phyloP scores from a whole-genome alignment of 2,797 vertebrate genomes.

The Xyrichtys novacula region DNA sequence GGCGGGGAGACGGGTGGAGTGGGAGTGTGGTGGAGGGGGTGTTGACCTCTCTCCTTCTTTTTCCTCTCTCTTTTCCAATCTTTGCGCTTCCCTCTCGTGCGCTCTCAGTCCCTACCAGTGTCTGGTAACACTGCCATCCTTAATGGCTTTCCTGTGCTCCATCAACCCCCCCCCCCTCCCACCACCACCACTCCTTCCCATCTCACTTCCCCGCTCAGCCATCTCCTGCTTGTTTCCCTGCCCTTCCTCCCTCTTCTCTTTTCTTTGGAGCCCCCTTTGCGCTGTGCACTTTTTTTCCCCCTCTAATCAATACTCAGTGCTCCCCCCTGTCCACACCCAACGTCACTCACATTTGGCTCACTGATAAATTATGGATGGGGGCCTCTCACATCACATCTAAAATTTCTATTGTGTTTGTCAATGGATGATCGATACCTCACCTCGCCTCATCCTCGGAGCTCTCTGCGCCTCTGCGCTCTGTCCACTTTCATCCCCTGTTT shows the following conservation, averaged over 20 bases:
- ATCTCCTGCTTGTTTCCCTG: conserved; percentile 43
- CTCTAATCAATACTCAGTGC: conserved; percentile 93
- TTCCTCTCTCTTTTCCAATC: conserved; percentile 62
- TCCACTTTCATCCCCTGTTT: conserved; percentile 73
- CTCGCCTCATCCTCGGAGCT: conserved; percentile 88
- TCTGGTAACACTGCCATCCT: conserved; percentile 92
- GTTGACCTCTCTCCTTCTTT: conserved; percentile 72
- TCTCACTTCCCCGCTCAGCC: conserved; percentile 27
- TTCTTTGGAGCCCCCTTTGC: conserved; percentile 79
- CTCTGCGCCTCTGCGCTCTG: conserved; percentile 56
- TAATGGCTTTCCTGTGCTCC: conserved; percentile 93
- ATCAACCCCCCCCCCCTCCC: conserved; percentile 33
- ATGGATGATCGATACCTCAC: conserved; percentile 93
- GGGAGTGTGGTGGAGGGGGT: conserved; percentile 59
- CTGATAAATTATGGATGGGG: conserved; percentile 95
- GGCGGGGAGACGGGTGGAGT: conserved; percentile 64
- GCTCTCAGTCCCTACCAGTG: conserved; percentile 82
- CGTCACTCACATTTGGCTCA: conserved; percentile 93
- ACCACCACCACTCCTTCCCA: conserved; percentile 52
- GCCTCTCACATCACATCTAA: conserved; percentile 91
- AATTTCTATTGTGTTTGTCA: conserved; percentile 96
- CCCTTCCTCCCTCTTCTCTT: conserved; percentile 53
- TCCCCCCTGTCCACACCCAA: conserved; percentile 85
- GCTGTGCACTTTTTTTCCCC: conserved; percentile 85
- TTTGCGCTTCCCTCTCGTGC: conserved; percentile 71